These are phyloP conservation scores for Ochropacha duplaris DNA, from an alignment of 2,888 invertebrate species.

Conservation along the genomic window DNA sequence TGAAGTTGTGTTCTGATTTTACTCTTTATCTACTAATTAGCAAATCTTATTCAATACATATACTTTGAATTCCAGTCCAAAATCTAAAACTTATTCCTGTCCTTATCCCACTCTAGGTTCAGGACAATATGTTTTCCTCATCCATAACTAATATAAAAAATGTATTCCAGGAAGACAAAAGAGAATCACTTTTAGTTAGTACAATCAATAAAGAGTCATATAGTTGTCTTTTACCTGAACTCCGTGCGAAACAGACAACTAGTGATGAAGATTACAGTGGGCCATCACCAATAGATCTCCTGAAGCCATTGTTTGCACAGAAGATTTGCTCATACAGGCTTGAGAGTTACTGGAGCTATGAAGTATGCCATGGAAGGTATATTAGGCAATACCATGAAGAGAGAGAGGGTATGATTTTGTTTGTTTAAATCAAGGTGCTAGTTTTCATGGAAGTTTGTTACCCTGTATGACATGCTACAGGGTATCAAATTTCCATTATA, in stretches of 20 bases:
- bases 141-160: neutral
- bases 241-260: constrained; percentile 77
- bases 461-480: too few relatives aligned
- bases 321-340: constrained; percentile 92
- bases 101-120: constrained; percentile 24
- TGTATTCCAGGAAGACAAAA: constrained; percentile 27
- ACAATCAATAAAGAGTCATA: constrained; percentile 92
- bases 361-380: constrained; percentile 96
- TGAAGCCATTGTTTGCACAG: constrained; percentile 89
- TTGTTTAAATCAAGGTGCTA: neutral
- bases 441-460: too few relatives aligned
- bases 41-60: too few relatives aligned
- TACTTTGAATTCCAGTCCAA: too few relatives aligned
- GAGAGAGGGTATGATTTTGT: constrained; percentile 84
- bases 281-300: constrained; percentile 89
- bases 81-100: too few relatives aligned
- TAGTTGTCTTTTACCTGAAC: constrained; percentile 90
- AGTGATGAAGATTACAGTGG: constrained; percentile 86
- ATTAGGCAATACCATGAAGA: constrained; percentile 98
- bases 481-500: too few relatives aligned
- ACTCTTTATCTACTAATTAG: too few relatives aligned
- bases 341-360: constrained; percentile 98
- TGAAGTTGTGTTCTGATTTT: too few relatives aligned
- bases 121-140: constrained; percentile 14
- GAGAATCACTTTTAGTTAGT: constrained; percentile 86